Base-by-base conservation (phyloP, 2,888 invertebrate species). In the Apotomis betuletana region DNA sequence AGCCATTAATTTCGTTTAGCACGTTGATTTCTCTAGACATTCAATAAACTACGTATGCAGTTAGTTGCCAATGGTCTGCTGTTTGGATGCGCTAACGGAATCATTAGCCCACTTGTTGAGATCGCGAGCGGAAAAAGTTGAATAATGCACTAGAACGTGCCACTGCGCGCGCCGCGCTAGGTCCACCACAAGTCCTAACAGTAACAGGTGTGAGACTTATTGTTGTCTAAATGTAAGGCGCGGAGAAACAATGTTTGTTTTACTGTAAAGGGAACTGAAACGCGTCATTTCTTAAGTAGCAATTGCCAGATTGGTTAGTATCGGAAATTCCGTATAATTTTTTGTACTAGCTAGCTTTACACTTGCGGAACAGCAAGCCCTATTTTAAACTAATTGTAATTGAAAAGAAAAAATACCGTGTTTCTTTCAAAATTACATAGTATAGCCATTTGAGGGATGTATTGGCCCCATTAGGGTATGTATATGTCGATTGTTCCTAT, bases 31-130 rank as follows among this genome's bases (percentile, higher is more conserved):
- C 78, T 15, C 12, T 61, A 69, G 75, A 67, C 72, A 75, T 74
- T 75, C 75, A 76, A 75, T 79, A 76, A 76, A 78, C 71, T 80
- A 74, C 80, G 80, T 80, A 82, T 75, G 88, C 90, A 89, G 88
- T 90, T 87, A 89, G 82, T 81, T 87, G 85, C 86, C 87, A 85
- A 86, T 91, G 81, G 87, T 81, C 84, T 81, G 80, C 80, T 89
- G 90, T 90, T 91, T 91, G 87, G 87, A 90, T 89, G 88, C 84
- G 87, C 86, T 91, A 92, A 91, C 92, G 92, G 91, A 88, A 89
- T 90, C 90, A 90, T 89, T 91, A 91, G 89, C 91, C 92, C 84
- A 91, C 86, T 88, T 92, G 85, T 77, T 76, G 81, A 81, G 85
- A 89, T 87, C 83, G 84, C 87, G 87, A 85, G 87, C 87, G 87